phyloP scores from a whole-genome alignment of 1,140 invertebrate genomes.

The Calliopsis andreniformis region DNA sequence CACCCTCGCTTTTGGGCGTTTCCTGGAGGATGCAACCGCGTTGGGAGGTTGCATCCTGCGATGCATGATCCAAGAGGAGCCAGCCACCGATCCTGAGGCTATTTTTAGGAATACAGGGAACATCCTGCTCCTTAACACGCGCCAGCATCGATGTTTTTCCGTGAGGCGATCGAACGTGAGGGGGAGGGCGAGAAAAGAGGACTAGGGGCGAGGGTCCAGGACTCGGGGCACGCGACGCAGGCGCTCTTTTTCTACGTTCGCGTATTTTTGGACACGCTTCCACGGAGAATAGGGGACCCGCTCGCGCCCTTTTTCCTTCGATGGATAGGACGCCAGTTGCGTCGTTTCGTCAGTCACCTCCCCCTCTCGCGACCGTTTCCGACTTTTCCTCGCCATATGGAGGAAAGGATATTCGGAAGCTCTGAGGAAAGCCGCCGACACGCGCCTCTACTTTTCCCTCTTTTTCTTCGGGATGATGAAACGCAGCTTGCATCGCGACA shows the following conservation, averaged over 20 bases:
- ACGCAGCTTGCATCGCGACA: conserved; percentile 1
- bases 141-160: conserved; percentile 56
- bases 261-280: conserved; percentile 64
- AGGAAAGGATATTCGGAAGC: background rate
- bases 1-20: no score
- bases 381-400: conserved; percentile 4
- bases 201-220: background rate
- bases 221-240: conserved; percentile 50
- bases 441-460: background rate
- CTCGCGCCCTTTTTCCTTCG: background rate
- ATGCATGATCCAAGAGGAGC: background rate
- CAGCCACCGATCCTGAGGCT: conserved; percentile 2
- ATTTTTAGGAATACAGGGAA: conserved; percentile 54
- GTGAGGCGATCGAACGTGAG: conserved; percentile 11
- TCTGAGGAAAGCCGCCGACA: background rate
- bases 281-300: background rate
- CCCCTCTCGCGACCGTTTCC: background rate
- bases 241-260: conserved; percentile 25
- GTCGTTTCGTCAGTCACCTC: background rate
- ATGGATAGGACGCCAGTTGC: background rate
- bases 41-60: conserved; percentile 3
- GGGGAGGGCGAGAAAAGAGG: background rate
- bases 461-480: background rate
- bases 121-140: conserved; percentile 61
- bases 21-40: conserved; percentile 19